A percentile compares a stretch with the other conserved stretches of the same genome.
phyloP scores from a whole-genome alignment of 2,888 invertebrate species.

The Antitype chi region DNA sequence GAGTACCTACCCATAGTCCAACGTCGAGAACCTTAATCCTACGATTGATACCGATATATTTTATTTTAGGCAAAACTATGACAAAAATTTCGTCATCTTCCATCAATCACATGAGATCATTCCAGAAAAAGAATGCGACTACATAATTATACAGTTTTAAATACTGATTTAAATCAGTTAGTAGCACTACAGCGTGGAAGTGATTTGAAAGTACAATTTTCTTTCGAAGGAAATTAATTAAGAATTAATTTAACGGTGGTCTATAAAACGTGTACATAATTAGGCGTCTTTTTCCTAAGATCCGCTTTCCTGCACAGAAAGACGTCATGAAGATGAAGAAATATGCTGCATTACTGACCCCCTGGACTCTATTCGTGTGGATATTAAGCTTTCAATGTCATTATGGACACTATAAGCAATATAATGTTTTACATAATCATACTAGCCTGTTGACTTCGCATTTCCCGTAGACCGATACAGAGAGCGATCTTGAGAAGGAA shows the following conservation, averaged over 20 bases:
- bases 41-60: background rate
- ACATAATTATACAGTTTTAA: slow-evolving; percentile 24
- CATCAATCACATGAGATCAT: slow-evolving; percentile 17
- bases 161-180: slow-evolving; percentile 44
- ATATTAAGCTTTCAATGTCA: slow-evolving; percentile 20
- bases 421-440: slow-evolving; percentile 38
- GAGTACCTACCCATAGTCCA: background rate
- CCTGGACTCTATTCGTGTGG: slow-evolving; percentile 26
- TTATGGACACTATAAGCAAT: background rate
- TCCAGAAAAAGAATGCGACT: background rate
- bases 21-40: background rate
- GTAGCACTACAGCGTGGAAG: slow-evolving; percentile 28
- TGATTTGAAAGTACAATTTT: slow-evolving; percentile 60
- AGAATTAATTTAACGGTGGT: slow-evolving; percentile 50
- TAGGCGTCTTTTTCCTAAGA: slow-evolving; percentile 29
- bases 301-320: slow-evolving; percentile 28
- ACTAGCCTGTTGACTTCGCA: slow-evolving; percentile 2
- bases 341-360: slow-evolving; percentile 44
- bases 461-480: slow-evolving; percentile 21
- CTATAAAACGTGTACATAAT: slow-evolving; percentile 47
- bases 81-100: background rate
- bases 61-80: background rate
- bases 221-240: slow-evolving; percentile 48
- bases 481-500: background rate
- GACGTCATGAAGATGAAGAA: slow-evolving; percentile 31